Evolutionary conservation across 2,797 vertebrate species (phyloP).

Genomic region (Trematomus bernacchii): DNA sequence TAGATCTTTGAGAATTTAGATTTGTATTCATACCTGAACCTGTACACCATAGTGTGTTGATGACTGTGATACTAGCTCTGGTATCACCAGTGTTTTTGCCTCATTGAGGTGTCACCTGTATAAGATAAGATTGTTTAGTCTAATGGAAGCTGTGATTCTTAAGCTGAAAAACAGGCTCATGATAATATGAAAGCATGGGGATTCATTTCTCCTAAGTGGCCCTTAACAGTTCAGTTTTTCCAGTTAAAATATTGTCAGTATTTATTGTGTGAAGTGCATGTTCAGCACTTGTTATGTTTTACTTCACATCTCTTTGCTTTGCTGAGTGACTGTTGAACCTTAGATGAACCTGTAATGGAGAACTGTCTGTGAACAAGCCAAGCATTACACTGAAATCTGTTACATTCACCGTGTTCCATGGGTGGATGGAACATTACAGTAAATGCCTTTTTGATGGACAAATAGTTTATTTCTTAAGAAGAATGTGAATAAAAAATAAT

Average conservation of each 20-base stretch:
- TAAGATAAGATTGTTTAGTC: neutral
- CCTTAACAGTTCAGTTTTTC: constrained; percentile 7
- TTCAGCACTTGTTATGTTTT: constrained; percentile 31
- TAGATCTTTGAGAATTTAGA: neutral
- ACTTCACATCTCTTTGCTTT: constrained; percentile 18
- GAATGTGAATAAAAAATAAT: constrained; percentile 54
- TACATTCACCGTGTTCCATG: neutral
- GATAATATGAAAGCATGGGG: neutral
- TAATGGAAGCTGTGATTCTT: constrained; percentile 5
- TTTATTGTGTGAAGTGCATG: constrained; percentile 38
- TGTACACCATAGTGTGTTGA: neutral
- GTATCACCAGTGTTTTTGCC: neutral
- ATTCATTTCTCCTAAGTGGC: constrained; percentile 12
- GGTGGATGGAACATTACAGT: constrained; percentile 3
- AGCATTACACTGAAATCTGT: neutral
- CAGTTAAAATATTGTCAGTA: constrained; percentile 25
- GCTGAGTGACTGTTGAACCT: neutral
- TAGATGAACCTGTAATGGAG: neutral
- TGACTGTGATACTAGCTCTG: neutral
- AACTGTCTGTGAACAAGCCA: neutral
- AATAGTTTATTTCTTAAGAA: neutral
- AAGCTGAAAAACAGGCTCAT: neutral
- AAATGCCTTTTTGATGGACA: neutral
- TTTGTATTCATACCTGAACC: neutral
- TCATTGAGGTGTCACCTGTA: neutral